Conservation (phyloP, 2,888 invertebrate genomes). For the Athrips mouffetella region DNA sequence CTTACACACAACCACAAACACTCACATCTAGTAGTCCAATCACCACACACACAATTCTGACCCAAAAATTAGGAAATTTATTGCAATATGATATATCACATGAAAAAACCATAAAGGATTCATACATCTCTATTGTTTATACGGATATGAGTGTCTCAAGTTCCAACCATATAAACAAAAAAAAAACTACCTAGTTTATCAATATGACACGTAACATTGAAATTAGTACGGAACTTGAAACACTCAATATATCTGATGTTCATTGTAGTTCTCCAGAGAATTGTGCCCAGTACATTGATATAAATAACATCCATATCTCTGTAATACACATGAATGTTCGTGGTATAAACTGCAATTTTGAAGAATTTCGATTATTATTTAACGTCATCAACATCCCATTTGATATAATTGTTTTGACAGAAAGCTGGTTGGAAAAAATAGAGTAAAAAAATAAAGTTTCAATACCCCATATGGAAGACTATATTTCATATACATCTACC, state of each 20-base stretch:
- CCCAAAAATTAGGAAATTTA: too few species aligned
- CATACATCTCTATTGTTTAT: too few species aligned
- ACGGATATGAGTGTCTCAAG: too few species aligned
- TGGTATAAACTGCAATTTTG: background rate
- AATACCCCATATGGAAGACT: background rate
- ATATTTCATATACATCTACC: background rate
- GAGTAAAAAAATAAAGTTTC: too few species aligned
- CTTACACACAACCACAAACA: too few species aligned
- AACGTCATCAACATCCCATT: background rate
- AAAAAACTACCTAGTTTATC: too few species aligned
- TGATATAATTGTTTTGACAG: slow-evolving; percentile 10
- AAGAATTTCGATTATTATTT: background rate
- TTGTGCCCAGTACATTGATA: background rate
- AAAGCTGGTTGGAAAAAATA: slow-evolving; percentile 3
- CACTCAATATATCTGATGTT: background rate
- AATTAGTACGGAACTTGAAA: background rate
- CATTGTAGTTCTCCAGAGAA: background rate
- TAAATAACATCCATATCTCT: background rate
- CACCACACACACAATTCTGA: too few species aligned
- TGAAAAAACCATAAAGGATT: too few species aligned
- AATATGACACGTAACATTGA: too few species aligned
- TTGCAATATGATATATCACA: too few species aligned
- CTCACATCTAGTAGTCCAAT: too few species aligned
- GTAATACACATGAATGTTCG: background rate
- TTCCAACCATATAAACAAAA: background rate